Evolutionary conservation across 2,113 vertebrate species (phyloP).

Genomic region (Cynoglossus semilaevis): DNA sequence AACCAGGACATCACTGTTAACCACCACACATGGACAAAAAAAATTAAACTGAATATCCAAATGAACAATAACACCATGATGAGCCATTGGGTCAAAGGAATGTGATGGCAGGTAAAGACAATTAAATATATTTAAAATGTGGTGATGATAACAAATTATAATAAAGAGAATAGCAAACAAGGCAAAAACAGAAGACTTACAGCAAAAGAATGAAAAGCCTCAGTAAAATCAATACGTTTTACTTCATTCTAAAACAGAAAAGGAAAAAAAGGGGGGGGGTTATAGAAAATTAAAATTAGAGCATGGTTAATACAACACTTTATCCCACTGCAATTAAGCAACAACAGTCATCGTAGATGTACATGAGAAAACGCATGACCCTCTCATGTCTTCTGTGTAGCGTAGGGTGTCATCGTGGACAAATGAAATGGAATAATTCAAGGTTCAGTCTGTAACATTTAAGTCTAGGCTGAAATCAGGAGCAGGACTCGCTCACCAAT

Average conservation of each 20-base stretch:
- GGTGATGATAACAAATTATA: constrained; percentile 56
- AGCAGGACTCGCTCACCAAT: no score
- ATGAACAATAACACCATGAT: constrained; percentile 23
- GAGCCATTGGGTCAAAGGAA: constrained; percentile 33
- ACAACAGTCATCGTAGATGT: constrained; percentile 14
- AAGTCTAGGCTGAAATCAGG: no score
- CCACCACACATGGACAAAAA: constrained; percentile 19
- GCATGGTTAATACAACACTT: constrained; percentile 69
- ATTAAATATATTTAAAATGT: constrained; percentile 57
- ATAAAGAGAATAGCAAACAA: constrained; percentile 68
- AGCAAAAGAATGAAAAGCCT: constrained; percentile 85
- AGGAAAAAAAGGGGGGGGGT: constrained; percentile 66
- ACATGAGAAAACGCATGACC: no score
- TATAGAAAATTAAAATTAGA: constrained; percentile 72
- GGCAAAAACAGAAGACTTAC: constrained; percentile 79
- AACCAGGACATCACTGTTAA: constrained; percentile 26
- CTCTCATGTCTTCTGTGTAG: no score
- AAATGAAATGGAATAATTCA: no score
- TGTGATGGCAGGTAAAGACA: constrained; percentile 35
- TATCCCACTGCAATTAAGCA: constrained; percentile 65
- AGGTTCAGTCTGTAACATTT: no score
- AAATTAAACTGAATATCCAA: constrained; percentile 15
- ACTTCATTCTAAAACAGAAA: constrained; percentile 82
- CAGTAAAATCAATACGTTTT: constrained; percentile 85
- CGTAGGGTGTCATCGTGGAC: no score